Percentiles rank a stretch among this genome's conserved stretches.
Evolutionary conservation across 2,797 vertebrate species (phyloP).

Genomic region (Lithobates pipiens): DNA sequence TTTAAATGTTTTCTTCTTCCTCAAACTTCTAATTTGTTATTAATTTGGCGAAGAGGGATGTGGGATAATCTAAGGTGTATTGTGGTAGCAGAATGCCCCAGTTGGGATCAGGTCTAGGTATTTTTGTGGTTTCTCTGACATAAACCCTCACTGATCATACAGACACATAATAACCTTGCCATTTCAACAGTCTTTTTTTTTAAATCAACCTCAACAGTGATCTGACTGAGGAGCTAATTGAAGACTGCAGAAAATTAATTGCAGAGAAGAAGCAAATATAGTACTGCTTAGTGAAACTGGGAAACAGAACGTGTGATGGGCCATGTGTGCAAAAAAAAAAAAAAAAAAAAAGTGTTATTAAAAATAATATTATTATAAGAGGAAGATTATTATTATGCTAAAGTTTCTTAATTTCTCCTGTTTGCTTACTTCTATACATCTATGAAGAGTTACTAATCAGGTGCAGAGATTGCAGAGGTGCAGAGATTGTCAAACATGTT

Average conservation of each 20-base stretch:
- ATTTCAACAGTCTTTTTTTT: neutral
- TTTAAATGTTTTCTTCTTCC: neutral
- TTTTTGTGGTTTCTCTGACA: neutral
- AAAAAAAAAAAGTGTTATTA: no score
- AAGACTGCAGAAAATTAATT: slow-evolving; percentile 35
- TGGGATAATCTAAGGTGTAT: neutral
- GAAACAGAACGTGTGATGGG: neutral
- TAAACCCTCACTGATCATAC: neutral
- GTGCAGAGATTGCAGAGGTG: neutral
- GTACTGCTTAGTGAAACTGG: neutral
- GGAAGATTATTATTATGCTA: no score
- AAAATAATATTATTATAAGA: neutral
- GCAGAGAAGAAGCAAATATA: neutral
- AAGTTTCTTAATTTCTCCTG: neutral
- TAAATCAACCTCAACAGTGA: neutral
- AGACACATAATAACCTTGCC: neutral
- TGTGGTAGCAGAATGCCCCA: neutral
- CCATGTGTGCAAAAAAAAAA: neutral
- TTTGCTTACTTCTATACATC: neutral
- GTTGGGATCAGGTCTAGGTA: neutral
- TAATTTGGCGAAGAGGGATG: neutral
- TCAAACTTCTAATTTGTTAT: neutral
- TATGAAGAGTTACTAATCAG: neutral
- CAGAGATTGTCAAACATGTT: neutral
- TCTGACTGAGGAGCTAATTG: slow-evolving; percentile 36